Conservation (phyloP, 2,888 invertebrate genomes). For the Ormyrus nitidulus region DNA sequence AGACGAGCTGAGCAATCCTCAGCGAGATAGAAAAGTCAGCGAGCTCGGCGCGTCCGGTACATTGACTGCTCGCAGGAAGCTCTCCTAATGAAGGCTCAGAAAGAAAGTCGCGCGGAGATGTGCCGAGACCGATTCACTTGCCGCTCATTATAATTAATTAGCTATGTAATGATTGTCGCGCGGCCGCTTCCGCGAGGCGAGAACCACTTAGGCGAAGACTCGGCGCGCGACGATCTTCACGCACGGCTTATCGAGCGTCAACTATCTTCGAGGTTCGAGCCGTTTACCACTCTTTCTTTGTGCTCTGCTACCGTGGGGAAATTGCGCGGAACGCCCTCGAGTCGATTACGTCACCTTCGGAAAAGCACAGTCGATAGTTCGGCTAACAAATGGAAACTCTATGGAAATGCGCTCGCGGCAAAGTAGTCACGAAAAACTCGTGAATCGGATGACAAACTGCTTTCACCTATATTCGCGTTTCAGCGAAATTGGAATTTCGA, state of each 20-base stretch:
- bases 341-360: too few species aligned
- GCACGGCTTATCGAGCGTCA: slow-evolving; percentile 44
- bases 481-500: slow-evolving; percentile 70
- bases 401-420: not conserved
- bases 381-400: not conserved
- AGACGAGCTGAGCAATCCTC: not conserved
- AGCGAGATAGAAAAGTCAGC: slow-evolving; percentile 28
- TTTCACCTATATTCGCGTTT: slow-evolving; percentile 57
- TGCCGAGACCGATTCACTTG: slow-evolving; percentile 51
- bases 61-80: slow-evolving; percentile 57
- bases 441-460: slow-evolving; percentile 55
- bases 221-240: slow-evolving; percentile 60
- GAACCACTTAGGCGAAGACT: slow-evolving; percentile 49
- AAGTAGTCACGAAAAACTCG: slow-evolving; percentile 40
- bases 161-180: slow-evolving; percentile 64
- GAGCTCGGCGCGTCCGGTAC: slow-evolving; percentile 51
- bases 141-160: slow-evolving; percentile 69
- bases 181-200: slow-evolving; percentile 55
- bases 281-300: not conserved
- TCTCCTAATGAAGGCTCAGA: slow-evolving; percentile 55
- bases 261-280: slow-evolving; percentile 9
- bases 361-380: not conserved
- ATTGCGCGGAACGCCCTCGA: too few species aligned
- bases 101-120: slow-evolving; percentile 38
- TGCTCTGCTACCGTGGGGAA: not conserved